Evolutionary conservation across 2,888 invertebrate genomes (phyloP), one percentile per base, ranked within the genome.

Genomic region (Seladonia tumulorum): DNA sequence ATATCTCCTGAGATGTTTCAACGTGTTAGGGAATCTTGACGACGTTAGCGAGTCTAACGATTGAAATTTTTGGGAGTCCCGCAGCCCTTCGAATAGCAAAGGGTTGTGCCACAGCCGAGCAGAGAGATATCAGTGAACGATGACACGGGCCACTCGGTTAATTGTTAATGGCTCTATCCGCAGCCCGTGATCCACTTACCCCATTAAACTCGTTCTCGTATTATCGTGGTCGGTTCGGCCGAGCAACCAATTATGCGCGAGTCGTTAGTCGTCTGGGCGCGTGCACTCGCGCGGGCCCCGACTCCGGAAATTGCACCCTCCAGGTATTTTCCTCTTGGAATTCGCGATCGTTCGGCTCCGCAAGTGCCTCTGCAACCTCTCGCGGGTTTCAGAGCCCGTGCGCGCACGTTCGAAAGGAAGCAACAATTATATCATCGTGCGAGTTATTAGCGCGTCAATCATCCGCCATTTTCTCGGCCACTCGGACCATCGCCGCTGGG

Each of bases 191-290:
- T 89, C 90, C 89, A 90, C 87, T 91, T 89, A 83, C 84, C 86
- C 87, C 88, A 87, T 92, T 92, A 86, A 90, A 90, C 89, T 90
- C 76, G 86, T 89, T 87, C 88, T 88, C 80, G 88, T 83, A 84
- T 87, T 89, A 89, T 90, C 89, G 76, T 87, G 29, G 76, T 66
- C 78, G 79, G 78, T 79, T 60, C 79, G 25, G 87, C 63, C 79
- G 75, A 35, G 77, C 72, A 49, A 71, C 81, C 90, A 88, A 87
- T 90, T 90, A 85, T 85, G 68, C 73, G 71, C 70, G 10, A 90
- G 87, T 88, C 85, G 87, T 86, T 90, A 90, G 81, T 57, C 84
- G 77, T 84, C 81, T 18, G 73, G 82, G 72, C 76, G 73, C 84
- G 73, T 35, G 22, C 10, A 12, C 42, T 18, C 25, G 25, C 42